phyloP scores from a whole-genome alignment of 1,140 invertebrate species.

The Phortica variegata region DNA sequence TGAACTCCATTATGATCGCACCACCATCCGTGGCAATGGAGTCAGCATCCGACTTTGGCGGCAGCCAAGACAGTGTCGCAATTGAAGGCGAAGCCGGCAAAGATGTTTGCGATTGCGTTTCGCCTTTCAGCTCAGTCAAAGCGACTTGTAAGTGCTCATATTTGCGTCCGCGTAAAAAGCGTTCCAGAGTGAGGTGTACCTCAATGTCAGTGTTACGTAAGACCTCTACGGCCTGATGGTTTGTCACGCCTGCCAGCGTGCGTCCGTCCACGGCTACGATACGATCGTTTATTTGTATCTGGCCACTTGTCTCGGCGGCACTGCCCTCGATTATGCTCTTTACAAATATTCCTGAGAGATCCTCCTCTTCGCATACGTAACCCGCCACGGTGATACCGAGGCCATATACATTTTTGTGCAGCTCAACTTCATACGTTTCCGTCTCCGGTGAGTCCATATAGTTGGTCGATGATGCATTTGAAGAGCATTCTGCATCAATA shows the following conservation, averaged over 20 bases:
- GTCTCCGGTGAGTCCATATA: constrained; percentile 59
- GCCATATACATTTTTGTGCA: constrained; percentile 69
- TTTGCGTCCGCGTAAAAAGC: constrained; percentile 84
- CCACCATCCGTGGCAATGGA: constrained; percentile 60
- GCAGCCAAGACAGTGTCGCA: constrained; percentile 73
- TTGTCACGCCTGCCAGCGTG: constrained; percentile 78
- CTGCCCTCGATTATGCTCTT: constrained; percentile 92
- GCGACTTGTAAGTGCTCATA: constrained; percentile 86
- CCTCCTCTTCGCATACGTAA: constrained; percentile 75
- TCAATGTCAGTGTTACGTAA: constrained; percentile 78
- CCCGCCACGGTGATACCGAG: constrained; percentile 69
- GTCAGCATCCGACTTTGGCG: constrained; percentile 61
- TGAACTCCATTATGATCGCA: constrained; percentile 59
- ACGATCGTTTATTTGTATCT: constrained; percentile 89
- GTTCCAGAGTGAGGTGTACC: constrained; percentile 77
- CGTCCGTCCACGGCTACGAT: constrained; percentile 85
- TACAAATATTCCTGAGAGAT: constrained; percentile 88
- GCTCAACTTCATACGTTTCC: constrained; percentile 64
- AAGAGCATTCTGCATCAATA: constrained; percentile 25
- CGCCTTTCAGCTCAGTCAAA: constrained; percentile 67
- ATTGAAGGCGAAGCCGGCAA: constrained; percentile 71
- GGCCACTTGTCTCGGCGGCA: constrained; percentile 82
- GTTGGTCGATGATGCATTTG: constrained; percentile 28
- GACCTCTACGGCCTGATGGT: constrained; percentile 88
- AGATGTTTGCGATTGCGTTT: constrained; percentile 60